Evolutionary conservation across 2,797 vertebrate genomes (phyloP), one percentile per base, ranked within the genome.

Genomic region (Hemibagrus guttatus): DNA sequence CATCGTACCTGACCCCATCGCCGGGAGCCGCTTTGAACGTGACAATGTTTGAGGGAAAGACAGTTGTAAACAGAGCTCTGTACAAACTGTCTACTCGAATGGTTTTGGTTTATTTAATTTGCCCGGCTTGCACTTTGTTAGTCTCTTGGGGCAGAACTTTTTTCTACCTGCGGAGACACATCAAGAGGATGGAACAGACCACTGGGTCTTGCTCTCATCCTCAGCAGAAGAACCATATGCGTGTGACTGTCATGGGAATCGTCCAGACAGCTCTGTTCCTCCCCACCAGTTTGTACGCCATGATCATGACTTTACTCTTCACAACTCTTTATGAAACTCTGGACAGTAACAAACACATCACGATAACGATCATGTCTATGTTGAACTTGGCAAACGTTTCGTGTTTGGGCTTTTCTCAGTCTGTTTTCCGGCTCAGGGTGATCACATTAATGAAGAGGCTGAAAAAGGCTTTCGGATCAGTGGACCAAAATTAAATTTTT

Each of bases 371-470:
- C 28, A 85, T 9, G 19, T 76, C 85, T 66, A 23, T 86, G 0
- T 84, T 83, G 13, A 88, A 63, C 56, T 84, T 88, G 54, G 89
- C 84, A n/a, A 90, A 88, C 58, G 12, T 89, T 42, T 28, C 85
- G 26, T 90, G 88, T 39, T 84, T 88, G 85, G 90, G 90, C 35
- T 90, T 87, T 74, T 89, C 88, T 28, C 88, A 89, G 83, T 84
- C 86, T 64, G 85, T 88, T 42, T 90, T 90, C 81, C 83, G 88
- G 8, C 3, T 75, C 46, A 64, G 84, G 35, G 6, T 85, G 35
- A 26, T 71, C 14, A 56, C 81, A 2, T 69, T 72, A 39, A 2
- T 87, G 49, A 85, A 54, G 17, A 35, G 52, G 21, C 0, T 61
- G 4, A 84, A 59, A 61, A 66, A n/a, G 9, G 54, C 21, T 19